These are phyloP conservation scores for Diabrotica balteata DNA, from an alignment of 2,888 invertebrate genomes.

Conservation along the genomic window DNA sequence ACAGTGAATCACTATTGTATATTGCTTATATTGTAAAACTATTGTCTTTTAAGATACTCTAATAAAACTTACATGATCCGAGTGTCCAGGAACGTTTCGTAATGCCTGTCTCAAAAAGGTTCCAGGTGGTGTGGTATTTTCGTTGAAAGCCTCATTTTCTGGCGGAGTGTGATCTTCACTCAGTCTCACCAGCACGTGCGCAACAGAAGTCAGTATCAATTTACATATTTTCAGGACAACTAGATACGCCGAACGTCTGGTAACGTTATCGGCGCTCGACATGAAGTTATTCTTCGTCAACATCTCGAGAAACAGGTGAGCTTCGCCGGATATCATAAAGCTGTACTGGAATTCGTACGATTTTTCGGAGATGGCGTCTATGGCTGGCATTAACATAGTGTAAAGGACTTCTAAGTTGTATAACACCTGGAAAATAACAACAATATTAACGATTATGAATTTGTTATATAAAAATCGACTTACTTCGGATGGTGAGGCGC, in stretches of 20 bases:
- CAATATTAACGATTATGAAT: too few relatives aligned
- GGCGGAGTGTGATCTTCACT: conserved; percentile 59
- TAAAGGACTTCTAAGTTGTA: conserved; percentile 74
- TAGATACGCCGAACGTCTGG: conserved; percentile 78
- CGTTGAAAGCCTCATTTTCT: conserved; percentile 52
- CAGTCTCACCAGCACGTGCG: conserved; percentile 73
- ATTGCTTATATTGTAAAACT: too few relatives aligned
- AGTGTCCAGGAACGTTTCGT: conserved; percentile 82
- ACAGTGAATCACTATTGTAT: too few relatives aligned
- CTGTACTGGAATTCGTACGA: conserved; percentile 74
- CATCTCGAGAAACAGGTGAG: conserved; percentile 77
- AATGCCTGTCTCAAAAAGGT: conserved; percentile 80
- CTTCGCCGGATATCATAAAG: conserved; percentile 72
- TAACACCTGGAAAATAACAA: conserved; percentile 68
- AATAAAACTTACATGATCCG: conserved; percentile 72
- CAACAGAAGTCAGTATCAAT: conserved; percentile 85
- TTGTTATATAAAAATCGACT: conserved; percentile 36
- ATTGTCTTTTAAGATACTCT: not conserved
- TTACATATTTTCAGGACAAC: conserved; percentile 89
- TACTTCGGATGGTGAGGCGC: conserved; percentile 76
- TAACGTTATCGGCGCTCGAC: conserved; percentile 76
- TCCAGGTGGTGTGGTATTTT: conserved; percentile 58
- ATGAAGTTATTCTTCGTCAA: conserved; percentile 86
- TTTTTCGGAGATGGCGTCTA: conserved; percentile 77
- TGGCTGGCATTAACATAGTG: conserved; percentile 89